Conservation (phyloP, 1,140 invertebrate genomes). For the Drosophila melanica region DNA sequence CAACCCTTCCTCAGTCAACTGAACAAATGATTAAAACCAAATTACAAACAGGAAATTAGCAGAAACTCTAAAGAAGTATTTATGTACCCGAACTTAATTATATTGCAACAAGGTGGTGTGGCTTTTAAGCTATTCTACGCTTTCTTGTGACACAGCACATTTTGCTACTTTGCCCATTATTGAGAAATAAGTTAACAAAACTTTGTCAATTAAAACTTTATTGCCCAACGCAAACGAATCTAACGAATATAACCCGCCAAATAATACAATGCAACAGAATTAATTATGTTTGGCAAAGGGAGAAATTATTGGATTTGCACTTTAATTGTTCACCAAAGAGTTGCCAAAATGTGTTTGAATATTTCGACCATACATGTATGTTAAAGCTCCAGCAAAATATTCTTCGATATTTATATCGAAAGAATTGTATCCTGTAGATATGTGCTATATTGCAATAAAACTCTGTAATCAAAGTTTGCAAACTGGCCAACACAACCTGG, state of each 20-base stretch:
- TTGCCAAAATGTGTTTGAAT: too few relatives aligned
- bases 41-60: slow-evolving; percentile 22
- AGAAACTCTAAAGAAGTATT: slow-evolving; percentile 1
- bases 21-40: slow-evolving; percentile 31
- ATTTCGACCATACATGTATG: too few relatives aligned
- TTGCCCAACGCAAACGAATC: slow-evolving; percentile 15
- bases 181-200: slow-evolving; percentile 18
- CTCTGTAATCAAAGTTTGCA: background rate
- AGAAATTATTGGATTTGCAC: background rate
- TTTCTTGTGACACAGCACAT: slow-evolving; percentile 6
- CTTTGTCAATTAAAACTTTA: slow-evolving; percentile 53
- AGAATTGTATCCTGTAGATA: too few relatives aligned
- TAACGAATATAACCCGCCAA: slow-evolving; percentile 3
- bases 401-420: too few relatives aligned
- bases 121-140: background rate
- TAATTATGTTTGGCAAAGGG: slow-evolving; percentile 5
- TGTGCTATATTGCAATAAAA: background rate
- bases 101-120: background rate
- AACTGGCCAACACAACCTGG: background rate
- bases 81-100: background rate
- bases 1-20: background rate
- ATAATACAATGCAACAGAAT: slow-evolving; percentile 15
- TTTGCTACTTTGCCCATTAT: background rate
- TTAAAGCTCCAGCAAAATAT: too few relatives aligned
- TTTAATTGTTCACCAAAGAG: too few relatives aligned